Base-by-base conservation (phyloP, 2,113 vertebrate genomes). In the Lanius collurio region DNA sequence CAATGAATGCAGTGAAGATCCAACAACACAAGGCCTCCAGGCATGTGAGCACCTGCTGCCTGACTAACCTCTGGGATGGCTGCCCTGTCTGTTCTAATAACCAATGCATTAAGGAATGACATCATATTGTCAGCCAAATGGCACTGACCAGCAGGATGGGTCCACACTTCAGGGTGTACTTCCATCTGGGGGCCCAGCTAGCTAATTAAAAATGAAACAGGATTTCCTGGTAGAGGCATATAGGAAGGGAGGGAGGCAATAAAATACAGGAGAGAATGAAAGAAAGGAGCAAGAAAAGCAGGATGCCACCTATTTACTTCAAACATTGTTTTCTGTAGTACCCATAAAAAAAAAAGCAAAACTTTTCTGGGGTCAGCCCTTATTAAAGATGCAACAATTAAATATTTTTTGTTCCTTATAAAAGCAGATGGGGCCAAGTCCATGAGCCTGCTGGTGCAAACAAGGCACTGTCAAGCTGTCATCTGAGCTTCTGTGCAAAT, bases 61-160 rank as follows among this genome's bases (percentile, higher is more conserved):
- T 91, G 89, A 57, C n/a, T 77, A 68, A 89, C 69, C 81, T 87
- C 65, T 71, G 20, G 94, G 83, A 78, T 26, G 44, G 71, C 75
- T 87, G 86, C 74, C 88, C 69, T 0, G 3, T 55, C 69, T 86
- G 37, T 10, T 71, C 53, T 68, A 69, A 71, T 41, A 75, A 62
- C 37, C 60, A 64, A 1, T 14, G 76, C 80, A 76, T n/a, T 69
- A 24, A 83, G 65, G 33, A 89, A 53, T 95, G 73, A 93, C 90
- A 95, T 95, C 77, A 93, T 46, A 30, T 63, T 75, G 33, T 26
- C 86, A 90, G 68, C 93, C 93, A 95, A 92, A 95, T 95, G 90
- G 83, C 68, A 69, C 69, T 81, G 79, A 83, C 79, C 93, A 94
- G 95, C 93, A 88, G 83, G 64, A 78, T 0, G 0, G 50, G 42